Conservation (phyloP, 2,797 vertebrate species). For the Coranthus polyacanthus region DNA sequence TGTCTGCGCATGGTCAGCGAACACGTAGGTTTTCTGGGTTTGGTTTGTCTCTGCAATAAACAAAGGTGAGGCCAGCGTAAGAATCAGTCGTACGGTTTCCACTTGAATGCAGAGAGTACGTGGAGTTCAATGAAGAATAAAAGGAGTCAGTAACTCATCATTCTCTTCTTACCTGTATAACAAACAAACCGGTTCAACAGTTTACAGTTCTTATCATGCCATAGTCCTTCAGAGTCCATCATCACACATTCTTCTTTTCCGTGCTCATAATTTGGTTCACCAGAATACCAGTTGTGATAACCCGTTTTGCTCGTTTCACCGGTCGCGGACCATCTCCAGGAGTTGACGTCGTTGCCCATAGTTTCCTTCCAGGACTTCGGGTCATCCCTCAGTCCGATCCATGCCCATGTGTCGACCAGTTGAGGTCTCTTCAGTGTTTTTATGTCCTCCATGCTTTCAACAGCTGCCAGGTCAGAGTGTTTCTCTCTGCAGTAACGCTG, state of each 20-base stretch:
- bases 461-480: slow-evolving; percentile 40
- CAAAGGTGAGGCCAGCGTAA: background rate
- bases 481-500: slow-evolving; percentile 47
- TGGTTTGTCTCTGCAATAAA: background rate
- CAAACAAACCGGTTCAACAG: rapidly evolving
- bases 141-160: too few relatives aligned
- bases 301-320: background rate
- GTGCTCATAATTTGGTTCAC: rapidly evolving
- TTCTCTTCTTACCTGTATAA: slow-evolving; percentile 33
- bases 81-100: too few relatives aligned
- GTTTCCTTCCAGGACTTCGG: slow-evolving; percentile 17
- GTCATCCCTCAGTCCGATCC: slow-evolving; percentile 56
- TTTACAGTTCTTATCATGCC: background rate
- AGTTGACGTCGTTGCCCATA: slow-evolving; percentile 10
- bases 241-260: background rate
- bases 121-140: too few relatives aligned
- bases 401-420: background rate
- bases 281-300: rapidly evolving
- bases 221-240: rapidly evolving
- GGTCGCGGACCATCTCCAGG: slow-evolving; percentile 53
- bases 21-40: background rate
- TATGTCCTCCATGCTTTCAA: slow-evolving; percentile 14
- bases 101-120: too few relatives aligned
- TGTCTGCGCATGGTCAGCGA: rapidly evolving
- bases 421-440: background rate